A percentile compares a stretch with the other conserved stretches of the same genome.
Conservation (phyloP, 2,797 vertebrate species). For the Syngnathus rostellatus region DNA sequence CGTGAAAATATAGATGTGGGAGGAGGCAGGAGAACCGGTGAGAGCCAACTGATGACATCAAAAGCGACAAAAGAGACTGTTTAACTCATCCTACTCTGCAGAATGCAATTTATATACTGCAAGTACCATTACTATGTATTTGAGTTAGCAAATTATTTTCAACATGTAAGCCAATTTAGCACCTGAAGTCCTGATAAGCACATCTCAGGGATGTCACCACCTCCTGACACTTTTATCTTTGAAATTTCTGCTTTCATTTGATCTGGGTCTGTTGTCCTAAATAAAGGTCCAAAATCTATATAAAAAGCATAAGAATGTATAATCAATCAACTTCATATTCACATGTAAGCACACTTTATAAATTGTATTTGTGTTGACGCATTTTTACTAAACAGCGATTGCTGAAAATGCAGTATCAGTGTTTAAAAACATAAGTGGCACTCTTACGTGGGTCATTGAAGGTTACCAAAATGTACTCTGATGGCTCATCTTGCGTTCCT, state of each 20-base stretch:
- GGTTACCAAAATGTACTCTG: slow-evolving; percentile 70
- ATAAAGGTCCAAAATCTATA: slow-evolving; percentile 61
- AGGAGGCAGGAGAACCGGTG: slow-evolving; percentile 59
- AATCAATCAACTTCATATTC: background rate
- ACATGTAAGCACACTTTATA: background rate
- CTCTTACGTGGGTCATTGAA: slow-evolving; percentile 68
- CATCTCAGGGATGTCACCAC: slow-evolving; percentile 61
- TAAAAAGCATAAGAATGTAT: slow-evolving; percentile 1
- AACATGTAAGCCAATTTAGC: slow-evolving; percentile 1
- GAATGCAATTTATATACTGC: background rate
- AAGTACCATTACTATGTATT: background rate
- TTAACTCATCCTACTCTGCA: background rate
- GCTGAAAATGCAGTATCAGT: background rate
- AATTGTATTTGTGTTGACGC: background rate
- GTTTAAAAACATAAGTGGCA: background rate
- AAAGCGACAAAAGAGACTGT: background rate
- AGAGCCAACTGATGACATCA: slow-evolving; percentile 60
- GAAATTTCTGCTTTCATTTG: slow-evolving; percentile 62
- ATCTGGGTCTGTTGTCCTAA: slow-evolving; percentile 54
- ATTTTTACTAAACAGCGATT: background rate
- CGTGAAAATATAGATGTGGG: slow-evolving; percentile 69
- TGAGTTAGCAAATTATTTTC: background rate
- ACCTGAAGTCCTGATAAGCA: slow-evolving; percentile 70
- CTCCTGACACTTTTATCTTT: slow-evolving; percentile 26
- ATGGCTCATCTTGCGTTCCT: slow-evolving; percentile 69